Evolutionary conservation across 2,113 vertebrate species (phyloP).

Genomic region (Sturnira hondurensis): DNA sequence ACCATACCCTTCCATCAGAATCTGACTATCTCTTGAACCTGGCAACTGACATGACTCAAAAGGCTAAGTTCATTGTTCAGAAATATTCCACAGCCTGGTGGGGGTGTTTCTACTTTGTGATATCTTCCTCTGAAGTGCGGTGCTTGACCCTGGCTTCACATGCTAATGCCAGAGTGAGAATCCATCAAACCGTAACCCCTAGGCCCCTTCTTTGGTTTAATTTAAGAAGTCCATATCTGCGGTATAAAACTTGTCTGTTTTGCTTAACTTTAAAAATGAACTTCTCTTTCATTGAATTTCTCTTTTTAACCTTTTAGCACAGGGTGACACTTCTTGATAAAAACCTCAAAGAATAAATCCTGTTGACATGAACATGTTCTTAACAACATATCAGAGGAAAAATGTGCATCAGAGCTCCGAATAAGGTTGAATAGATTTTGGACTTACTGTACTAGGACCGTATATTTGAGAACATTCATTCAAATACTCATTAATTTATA

Average conservation of each 20-base stretch:
- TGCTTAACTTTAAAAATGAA: constrained; percentile 16
- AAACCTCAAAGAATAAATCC: constrained; percentile 18
- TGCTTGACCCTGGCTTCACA: not conserved
- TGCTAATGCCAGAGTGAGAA: not conserved
- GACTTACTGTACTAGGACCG: not conserved
- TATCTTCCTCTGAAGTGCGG: not conserved
- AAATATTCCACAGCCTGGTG: not conserved
- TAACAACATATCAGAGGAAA: not conserved
- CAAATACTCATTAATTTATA: not conserved
- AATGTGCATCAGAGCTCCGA: not conserved
- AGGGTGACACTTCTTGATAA: not conserved
- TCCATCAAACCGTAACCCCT: constrained; percentile 2
- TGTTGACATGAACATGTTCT: not conserved
- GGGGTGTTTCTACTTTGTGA: not conserved
- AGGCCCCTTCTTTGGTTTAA: not conserved
- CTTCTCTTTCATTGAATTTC: constrained; percentile 27
- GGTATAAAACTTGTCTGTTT: constrained; percentile 31
- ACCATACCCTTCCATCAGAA: not conserved
- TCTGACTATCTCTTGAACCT: constrained; percentile 6
- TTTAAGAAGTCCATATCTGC: not conserved
- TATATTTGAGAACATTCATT: not conserved
- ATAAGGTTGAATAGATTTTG: not conserved
- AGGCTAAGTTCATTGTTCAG: not conserved
- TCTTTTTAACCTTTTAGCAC: constrained; percentile 20
- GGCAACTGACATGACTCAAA: not conserved